A percentile compares a stretch with the other conserved stretches of the same genome.
These are phyloP conservation scores for Acanthosepion esculentum DNA, from an alignment of 2,888 invertebrate genomes.

Conservation along the genomic window DNA sequence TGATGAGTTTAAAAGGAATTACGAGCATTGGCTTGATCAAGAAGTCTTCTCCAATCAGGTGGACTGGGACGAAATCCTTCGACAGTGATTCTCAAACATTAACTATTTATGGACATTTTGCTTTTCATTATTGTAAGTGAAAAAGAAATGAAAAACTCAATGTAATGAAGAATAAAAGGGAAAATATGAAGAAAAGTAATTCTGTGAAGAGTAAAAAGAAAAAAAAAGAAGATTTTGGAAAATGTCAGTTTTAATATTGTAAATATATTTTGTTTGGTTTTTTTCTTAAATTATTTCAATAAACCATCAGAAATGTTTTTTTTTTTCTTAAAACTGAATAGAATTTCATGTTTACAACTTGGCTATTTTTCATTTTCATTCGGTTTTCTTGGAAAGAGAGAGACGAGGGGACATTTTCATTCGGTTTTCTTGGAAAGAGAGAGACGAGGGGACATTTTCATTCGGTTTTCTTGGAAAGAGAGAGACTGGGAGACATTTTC, in stretches of 20 bases:
- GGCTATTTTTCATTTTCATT: too few species aligned
- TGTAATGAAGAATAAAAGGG: not conserved
- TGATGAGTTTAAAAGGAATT: constrained; percentile 82
- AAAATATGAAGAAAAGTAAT: too few species aligned
- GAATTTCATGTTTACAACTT: too few species aligned
- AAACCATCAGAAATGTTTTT: not conserved
- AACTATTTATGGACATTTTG: not conserved
- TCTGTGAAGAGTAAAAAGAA: not conserved
- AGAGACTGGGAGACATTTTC: too few species aligned
- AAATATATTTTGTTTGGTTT: constrained; percentile 14
- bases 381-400: too few species aligned
- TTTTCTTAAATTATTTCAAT: constrained; percentile 33
- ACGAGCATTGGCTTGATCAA: constrained; percentile 95
- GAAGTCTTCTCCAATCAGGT: constrained; percentile 90
- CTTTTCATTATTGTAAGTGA: not conserved
- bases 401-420: too few species aligned
- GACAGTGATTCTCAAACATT: not conserved
- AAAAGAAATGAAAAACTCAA: not conserved
- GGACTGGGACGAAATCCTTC: constrained; percentile 79
- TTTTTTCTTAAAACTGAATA: too few species aligned
- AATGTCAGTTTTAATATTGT: not conserved
- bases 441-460: too few species aligned
- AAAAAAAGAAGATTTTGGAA: not conserved
- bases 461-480: too few species aligned
- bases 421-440: too few species aligned